A percentile compares a stretch with the other conserved stretches of the same genome.
Conservation (phyloP, 2,797 vertebrate species). For the Acanthurus leucopareius region DNA sequence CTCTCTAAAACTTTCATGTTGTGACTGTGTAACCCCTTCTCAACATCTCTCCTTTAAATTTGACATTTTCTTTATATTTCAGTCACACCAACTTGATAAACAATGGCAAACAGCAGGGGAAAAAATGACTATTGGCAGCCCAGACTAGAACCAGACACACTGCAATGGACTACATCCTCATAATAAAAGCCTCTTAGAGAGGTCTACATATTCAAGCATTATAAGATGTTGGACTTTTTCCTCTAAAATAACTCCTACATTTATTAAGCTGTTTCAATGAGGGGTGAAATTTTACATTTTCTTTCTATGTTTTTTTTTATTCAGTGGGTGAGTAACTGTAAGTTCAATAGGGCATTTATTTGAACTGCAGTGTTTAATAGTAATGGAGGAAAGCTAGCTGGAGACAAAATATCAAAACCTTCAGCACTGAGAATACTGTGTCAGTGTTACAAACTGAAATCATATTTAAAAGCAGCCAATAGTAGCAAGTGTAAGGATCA, state of each 20-base stretch:
- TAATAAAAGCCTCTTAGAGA: constrained; percentile 11
- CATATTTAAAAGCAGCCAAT: background rate
- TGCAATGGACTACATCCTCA: background rate
- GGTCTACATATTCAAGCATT: background rate
- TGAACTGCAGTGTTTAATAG: background rate
- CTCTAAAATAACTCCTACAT: background rate
- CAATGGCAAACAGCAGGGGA: background rate
- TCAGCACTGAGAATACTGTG: background rate
- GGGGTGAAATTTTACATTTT: background rate
- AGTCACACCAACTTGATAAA: background rate
- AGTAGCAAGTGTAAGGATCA: background rate
- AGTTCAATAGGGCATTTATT: background rate
- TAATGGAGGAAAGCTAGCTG: background rate
- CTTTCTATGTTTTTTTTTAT: background rate
- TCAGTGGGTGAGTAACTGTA: constrained; percentile 12
- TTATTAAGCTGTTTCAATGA: background rate
- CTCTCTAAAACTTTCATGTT: background rate
- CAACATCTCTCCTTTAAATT: background rate
- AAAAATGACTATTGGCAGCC: background rate
- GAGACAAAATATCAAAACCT: background rate
- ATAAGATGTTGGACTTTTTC: background rate
- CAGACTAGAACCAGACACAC: background rate
- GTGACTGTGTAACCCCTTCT: background rate
- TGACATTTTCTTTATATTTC: background rate
- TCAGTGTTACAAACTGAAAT: constrained; percentile 2